Base-by-base conservation (phyloP, 2,113 vertebrate genomes). In the Hemiprocne comata region DNA sequence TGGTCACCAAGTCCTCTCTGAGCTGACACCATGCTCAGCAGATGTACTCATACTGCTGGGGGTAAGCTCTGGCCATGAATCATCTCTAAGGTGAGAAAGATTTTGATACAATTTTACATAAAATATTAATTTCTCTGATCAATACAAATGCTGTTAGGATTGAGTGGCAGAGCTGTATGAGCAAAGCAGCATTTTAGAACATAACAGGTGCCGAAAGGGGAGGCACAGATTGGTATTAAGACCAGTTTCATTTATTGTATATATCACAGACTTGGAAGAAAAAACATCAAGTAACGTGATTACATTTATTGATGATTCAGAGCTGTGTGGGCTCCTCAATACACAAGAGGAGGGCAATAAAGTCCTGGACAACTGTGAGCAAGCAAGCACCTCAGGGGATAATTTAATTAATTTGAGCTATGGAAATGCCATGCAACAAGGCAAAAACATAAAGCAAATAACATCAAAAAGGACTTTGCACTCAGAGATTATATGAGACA, bases 331-430 rank as follows among this genome's bases (percentile, higher is more conserved):
- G 89, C 75, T 81, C 72, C 82, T 86, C 91, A 26, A 55, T 93
- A 74, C 36, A 81, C 91, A 86, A 84, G 72, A 94, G 84, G 38
- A 42, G 42, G 87, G 74, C 83, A 89, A 87, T 74, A 92, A 79
- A 79, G 93, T 66, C 70, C 79, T 7, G 79, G 95, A 40, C 80
- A 94, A 95, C 88, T 82, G 28, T 54, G 93, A 95, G 77, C 95
- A 77, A 85, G 85, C 91, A 84, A 71, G 66, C n/a, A 86, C 91
- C 88, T 95, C 48, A 0, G 57, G 87, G 82, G 89, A 94, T 93
- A 94, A 97, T 95, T 91, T 94, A 96, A 92, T 97, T 97, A 87
- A 94, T 91, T 81, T 16, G 23, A 93, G 77, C 85, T 64, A 87
- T 88, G 93, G 72, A 95, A 95, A 95, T 83, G 81, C 77, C 74